Evolutionary conservation across 2,797 vertebrate species (phyloP).

Genomic region (Neopelma chrysocephalum): DNA sequence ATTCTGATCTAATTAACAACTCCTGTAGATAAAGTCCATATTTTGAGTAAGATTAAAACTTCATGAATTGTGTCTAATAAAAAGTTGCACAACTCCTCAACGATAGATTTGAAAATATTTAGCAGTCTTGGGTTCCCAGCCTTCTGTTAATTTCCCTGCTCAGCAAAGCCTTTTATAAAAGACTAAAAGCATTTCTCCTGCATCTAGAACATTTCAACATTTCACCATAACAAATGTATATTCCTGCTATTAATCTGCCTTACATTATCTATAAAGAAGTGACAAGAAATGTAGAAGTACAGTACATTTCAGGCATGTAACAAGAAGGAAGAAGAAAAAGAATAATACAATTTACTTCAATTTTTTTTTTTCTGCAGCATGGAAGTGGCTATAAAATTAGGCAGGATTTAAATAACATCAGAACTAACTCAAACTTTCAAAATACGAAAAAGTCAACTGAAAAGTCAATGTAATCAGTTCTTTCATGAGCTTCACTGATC

Average conservation of each 20-base stretch:
- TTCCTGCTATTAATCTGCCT: background rate
- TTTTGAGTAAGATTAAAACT: background rate
- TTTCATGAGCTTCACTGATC: background rate
- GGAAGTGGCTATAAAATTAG: background rate
- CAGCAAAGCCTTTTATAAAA: background rate
- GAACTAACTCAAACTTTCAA: background rate
- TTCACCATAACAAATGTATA: background rate
- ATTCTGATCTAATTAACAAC: background rate
- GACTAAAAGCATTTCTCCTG: background rate
- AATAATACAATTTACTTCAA: background rate
- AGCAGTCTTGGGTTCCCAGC: background rate
- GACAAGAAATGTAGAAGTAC: background rate
- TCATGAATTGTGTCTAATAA: background rate
- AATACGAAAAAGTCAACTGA: background rate
- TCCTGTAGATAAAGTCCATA: background rate
- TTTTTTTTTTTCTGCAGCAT: background rate
- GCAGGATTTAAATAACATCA: background rate
- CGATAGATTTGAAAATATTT: background rate
- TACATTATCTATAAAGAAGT: background rate
- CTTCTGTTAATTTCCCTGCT: background rate
- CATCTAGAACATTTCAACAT: background rate
- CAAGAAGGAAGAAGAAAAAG: background rate
- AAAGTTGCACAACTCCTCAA: background rate
- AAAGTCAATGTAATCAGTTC: background rate
- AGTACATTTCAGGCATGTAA: background rate